Evolutionary conservation across 2,797 vertebrate genomes (phyloP), one percentile per base, ranked within the genome.

Genomic region (Phataginus tricuspis): DNA sequence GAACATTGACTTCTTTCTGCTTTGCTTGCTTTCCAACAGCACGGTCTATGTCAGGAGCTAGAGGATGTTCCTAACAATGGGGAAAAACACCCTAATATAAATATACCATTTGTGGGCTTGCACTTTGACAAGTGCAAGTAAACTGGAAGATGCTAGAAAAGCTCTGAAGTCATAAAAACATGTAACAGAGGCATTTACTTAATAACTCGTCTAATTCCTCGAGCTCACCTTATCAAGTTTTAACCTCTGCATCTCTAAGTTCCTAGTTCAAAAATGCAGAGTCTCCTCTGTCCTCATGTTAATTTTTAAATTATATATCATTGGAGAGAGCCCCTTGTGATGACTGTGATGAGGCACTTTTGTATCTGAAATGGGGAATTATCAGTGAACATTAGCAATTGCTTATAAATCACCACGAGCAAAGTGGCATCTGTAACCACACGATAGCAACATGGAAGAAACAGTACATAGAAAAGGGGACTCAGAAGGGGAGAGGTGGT

Each of bases 261-360:
- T 96, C 98, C 98, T 92, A 97, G 98, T 98, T 98, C 98, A 98
- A 97, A 96, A 98, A 96, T 95, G 91, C 96, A 0, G 1, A 74
- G 95, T 95, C 98, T 98, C 97, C 98, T 98, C 97, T 98, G 97
- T 98, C 97, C 97, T 98, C 25, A 0, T 97, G 98, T 98, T 98
- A 98, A 98, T 98, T 98, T 98, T 98, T 97, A 98, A 98, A 98
- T 98, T 98, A 98, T 97, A 98, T 96, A 98, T 98, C 97, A 97
- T 96, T 96, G 98, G 95, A 96, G 96, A 98, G 98, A 98, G 97
- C 98, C 98, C 96, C 96, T 98, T 86, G 88, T 97, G 97, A 97
- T 97, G 97, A 98, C 91, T 74, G 85, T 97, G 95, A 98, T 95
- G 80, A 92, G 98, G 96, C 97, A 97, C 98, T 98, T 98, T 98